Percentiles rank a stretch among this genome's conserved stretches.
Evolutionary conservation across 1,140 invertebrate species (phyloP).

Genomic region (Lepidurus arcticus): DNA sequence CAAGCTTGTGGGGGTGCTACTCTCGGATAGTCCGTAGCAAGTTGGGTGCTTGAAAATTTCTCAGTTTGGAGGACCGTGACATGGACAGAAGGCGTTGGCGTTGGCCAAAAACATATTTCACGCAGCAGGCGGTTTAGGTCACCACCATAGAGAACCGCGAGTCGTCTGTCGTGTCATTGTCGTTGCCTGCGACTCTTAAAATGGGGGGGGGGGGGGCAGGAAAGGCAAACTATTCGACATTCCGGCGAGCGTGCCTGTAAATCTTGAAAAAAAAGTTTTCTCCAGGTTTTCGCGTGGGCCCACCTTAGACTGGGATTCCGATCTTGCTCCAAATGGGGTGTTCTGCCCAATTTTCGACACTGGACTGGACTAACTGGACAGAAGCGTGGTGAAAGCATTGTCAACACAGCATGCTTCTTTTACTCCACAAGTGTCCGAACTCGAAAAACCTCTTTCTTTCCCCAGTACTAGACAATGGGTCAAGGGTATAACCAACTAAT

Average conservation of each 20-base stretch:
- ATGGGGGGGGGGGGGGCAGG: neutral
- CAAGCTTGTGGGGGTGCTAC: conserved; percentile 17
- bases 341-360: conserved; percentile 17
- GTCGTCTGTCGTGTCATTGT: conserved; percentile 6
- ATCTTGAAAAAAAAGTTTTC: neutral
- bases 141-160: neutral
- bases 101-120: conserved; percentile 21
- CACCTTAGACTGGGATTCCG: neutral
- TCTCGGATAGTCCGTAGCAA: conserved; percentile 11
- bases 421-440: conserved; percentile 10
- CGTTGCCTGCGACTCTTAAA: neutral
- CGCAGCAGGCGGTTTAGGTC: conserved; percentile 7
- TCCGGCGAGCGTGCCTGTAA: conserved; percentile 2
- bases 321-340: neutral
- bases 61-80: conserved; percentile 17
- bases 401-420: neutral
- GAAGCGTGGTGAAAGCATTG: conserved; percentile 21
- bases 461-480: neutral
- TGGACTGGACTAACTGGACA: neutral
- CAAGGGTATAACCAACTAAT: neutral
- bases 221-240: conserved; percentile 11
- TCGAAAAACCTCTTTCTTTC: neutral
- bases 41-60: conserved; percentile 18
- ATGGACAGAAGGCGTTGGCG: conserved; percentile 17
- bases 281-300: neutral